phyloP scores from a whole-genome alignment of 2,113 vertebrate species.

The Dasyornis broadbenti region DNA sequence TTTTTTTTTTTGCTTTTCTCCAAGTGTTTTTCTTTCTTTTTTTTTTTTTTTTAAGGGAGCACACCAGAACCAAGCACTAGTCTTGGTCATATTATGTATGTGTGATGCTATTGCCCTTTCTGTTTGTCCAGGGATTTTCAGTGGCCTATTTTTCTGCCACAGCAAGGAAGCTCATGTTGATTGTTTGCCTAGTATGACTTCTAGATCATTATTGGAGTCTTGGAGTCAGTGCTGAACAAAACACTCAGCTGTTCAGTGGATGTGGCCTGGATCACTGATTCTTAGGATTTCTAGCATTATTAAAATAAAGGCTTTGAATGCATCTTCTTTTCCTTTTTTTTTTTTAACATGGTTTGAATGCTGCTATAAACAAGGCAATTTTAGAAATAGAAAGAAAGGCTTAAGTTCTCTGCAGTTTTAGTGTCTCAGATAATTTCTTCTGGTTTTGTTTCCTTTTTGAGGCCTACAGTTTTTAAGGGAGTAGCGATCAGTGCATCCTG shows the following conservation, averaged over 20 bases:
- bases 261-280: not conserved
- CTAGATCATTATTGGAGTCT: not conserved
- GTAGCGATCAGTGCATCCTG: not conserved
- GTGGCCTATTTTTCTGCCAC: not conserved
- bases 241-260: not conserved
- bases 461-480: not conserved
- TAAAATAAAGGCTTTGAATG: not conserved
- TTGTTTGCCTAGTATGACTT: constrained; percentile 28
- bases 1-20: not conserved
- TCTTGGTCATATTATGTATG: not conserved
- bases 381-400: not conserved
- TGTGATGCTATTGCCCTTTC: not conserved
- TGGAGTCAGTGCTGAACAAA: not conserved
- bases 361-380: not conserved
- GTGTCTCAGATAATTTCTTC: not conserved
- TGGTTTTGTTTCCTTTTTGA: not conserved
- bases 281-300: not conserved
- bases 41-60: not conserved
- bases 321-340: not conserved
- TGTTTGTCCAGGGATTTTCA: constrained; percentile 23
- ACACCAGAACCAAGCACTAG: not conserved
- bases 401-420: not conserved
- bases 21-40: not conserved
- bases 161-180: not conserved
- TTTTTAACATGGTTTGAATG: not conserved